Evolutionary conservation across 2,113 vertebrate species (phyloP), one percentile per base, ranked within the genome.

Genomic region (Pseudolaguvia tuberculata): DNA sequence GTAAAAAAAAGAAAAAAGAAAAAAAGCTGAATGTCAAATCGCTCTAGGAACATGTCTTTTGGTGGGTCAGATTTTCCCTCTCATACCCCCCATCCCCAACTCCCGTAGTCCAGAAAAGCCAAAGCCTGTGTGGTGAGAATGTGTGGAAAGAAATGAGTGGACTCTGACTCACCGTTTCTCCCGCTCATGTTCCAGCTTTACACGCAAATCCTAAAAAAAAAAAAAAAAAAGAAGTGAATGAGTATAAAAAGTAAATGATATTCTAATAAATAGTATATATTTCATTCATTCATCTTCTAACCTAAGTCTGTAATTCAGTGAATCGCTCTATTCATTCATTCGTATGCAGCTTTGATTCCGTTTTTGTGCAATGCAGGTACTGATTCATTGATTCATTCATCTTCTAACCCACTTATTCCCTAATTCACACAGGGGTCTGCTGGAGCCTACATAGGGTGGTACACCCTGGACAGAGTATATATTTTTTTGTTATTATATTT

Each of bases 181-280:
- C 87, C 92, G 92, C 87, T 95, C 93, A 88, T 95, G 93, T 86
- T 96, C 94, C 90, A 96, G 90, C 88, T 96, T 96, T 89, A 96
- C 94, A 88, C 94, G 91, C 85, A 94, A 85, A 86, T 93, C 93
- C 88, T 94, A 91, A 85, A 79, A 56, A 48, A 86, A 75, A 13
- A 71, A 93, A 12, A 63, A 50, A 27, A 69, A 25, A 23, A 42
- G 7, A 42, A 9, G 39, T 9, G 69, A 57, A 71, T 66, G 58
- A 65, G 68, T 31, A 18, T 48, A 66, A 48, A 1, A 66, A 63
- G 13, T 21, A 63, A 17, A 50, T 2, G 25, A 17, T 45, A 20
- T 6, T 15, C 1, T 21, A n/a, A n/a, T n/a, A n/a, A n/a, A n/a
- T n/a, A n/a, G n/a, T n/a, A n/a, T n/a, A n/a, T n/a, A n/a, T n/a